A percentile compares a stretch with the other conserved stretches of the same genome.
Conservation (phyloP, 2,888 invertebrate genomes). For the Drosophila rellima region DNA sequence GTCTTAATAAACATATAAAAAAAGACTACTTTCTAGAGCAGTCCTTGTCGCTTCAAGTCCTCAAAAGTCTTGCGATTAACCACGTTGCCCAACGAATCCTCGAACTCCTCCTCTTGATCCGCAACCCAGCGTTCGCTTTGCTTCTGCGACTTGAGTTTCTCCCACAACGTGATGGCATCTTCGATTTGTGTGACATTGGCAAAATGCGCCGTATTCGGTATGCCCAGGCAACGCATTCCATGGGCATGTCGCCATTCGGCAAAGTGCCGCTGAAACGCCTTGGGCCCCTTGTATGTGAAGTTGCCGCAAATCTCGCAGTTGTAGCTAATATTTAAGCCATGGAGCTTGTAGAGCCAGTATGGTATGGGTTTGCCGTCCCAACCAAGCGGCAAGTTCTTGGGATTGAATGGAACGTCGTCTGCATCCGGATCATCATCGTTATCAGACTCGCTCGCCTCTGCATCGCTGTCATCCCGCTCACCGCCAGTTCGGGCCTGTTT, state of each 20-base stretch:
- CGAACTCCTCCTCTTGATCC: constrained; percentile 99
- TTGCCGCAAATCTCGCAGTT: constrained; percentile 99
- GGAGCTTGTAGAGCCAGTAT: constrained; percentile 99
- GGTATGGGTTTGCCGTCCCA: constrained; percentile 99
- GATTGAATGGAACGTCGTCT: constrained; percentile 99
- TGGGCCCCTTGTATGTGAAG: constrained; percentile 99
- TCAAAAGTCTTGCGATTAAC: constrained; percentile 99
- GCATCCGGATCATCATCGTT: constrained; percentile 94
- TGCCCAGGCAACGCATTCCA: constrained; percentile 99
- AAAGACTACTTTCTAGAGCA: constrained; percentile 88
- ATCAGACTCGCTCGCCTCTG: constrained; percentile 92
- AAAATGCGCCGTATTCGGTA: constrained; percentile 99
- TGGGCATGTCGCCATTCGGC: constrained; percentile 96
- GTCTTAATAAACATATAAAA: constrained; percentile 8
- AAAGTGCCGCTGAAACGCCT: constrained; percentile 99
- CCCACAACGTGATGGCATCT: constrained; percentile 98
- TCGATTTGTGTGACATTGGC: constrained; percentile 99
- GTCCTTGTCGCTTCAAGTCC: constrained; percentile 98
- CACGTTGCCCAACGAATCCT: constrained; percentile 99
- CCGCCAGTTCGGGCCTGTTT: constrained; percentile 98
- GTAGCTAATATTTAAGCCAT: constrained; percentile 99
- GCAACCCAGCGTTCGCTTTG: constrained; percentile 98
- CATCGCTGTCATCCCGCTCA: constrained; percentile 96
- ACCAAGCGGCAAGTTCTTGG: constrained; percentile 99
- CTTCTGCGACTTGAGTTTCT: constrained; percentile 97